These are phyloP conservation scores for Clarias magur DNA, from an alignment of 2,113 vertebrate genomes.

Conservation along the genomic window DNA sequence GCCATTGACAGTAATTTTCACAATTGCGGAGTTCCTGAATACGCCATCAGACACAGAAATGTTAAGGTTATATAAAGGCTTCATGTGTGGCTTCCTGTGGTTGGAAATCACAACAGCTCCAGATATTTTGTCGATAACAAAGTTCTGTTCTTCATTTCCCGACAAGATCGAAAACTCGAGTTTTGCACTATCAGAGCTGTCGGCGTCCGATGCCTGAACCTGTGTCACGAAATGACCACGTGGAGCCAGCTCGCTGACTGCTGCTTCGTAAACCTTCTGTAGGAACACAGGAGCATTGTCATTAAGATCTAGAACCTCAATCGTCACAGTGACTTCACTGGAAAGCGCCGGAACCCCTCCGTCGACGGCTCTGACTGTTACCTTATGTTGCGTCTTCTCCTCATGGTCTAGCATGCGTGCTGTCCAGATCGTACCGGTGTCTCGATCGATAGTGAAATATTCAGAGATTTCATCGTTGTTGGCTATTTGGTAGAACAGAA, in stretches of 20 bases:
- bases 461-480: constrained; percentile 79
- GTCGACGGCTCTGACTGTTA: constrained; percentile 84
- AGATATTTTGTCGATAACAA: constrained; percentile 81
- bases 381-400: constrained; percentile 74
- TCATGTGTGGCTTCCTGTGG: constrained; percentile 77
- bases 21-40: constrained; percentile 85
- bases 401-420: constrained; percentile 85
- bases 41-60: constrained; percentile 93
- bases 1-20: constrained; percentile 80
- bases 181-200: constrained; percentile 78
- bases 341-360: constrained; percentile 89
- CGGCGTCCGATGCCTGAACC: constrained; percentile 89
- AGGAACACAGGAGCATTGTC: constrained; percentile 90
- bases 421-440: constrained; percentile 82
- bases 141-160: constrained; percentile 90
- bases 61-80: constrained; percentile 80
- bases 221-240: constrained; percentile 89
- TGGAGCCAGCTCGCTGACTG: constrained; percentile 82
- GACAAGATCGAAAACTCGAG: constrained; percentile 88
- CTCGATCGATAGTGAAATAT: constrained; percentile 85
- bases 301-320: constrained; percentile 88
- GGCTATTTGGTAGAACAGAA: constrained; percentile 85
- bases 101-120: constrained; percentile 86
- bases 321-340: constrained; percentile 75
- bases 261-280: constrained; percentile 81